Percentiles rank a stretch among this genome's conserved stretches.
Evolutionary conservation across 1,140 invertebrate genomes (phyloP).

Genomic region (Panagrolaimus sp.): DNA sequence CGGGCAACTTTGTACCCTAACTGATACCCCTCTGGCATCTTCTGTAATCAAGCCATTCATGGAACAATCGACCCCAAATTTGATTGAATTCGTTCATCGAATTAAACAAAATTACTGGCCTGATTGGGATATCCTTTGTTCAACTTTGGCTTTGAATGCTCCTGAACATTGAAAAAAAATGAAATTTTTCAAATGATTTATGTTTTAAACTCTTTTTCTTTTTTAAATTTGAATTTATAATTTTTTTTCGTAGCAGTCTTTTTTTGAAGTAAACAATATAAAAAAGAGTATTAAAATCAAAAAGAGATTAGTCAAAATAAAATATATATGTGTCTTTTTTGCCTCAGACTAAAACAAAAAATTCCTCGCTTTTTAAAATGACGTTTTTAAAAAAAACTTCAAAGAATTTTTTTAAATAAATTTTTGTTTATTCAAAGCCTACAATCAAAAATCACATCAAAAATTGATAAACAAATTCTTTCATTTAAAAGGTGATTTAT

Average conservation of each 20-base stretch:
- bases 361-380: too few species aligned
- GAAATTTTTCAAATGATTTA: background rate
- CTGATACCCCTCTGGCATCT: slow-evolving; percentile 9
- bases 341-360: too few species aligned
- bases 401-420: too few species aligned
- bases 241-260: background rate
- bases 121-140: slow-evolving; percentile 27
- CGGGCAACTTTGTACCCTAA: slow-evolving; percentile 33
- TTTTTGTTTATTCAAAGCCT: too few species aligned
- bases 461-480: too few species aligned
- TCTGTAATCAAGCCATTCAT: too few species aligned
- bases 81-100: background rate
- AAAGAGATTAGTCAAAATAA: too few species aligned
- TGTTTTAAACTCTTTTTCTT: background rate
- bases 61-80: background rate
- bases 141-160: background rate
- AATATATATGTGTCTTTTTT: too few species aligned
- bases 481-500: too few species aligned
- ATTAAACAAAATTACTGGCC: slow-evolving; percentile 31
- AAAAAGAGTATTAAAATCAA: background rate
- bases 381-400: too few species aligned
- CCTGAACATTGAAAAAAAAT: background rate
- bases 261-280: background rate
- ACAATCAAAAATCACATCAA: too few species aligned
- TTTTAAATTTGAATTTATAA: slow-evolving; percentile 1